Evolutionary conservation across 2,888 invertebrate genomes (phyloP), one percentile per base, ranked within the genome.

Genomic region (Tipula helvola): DNA sequence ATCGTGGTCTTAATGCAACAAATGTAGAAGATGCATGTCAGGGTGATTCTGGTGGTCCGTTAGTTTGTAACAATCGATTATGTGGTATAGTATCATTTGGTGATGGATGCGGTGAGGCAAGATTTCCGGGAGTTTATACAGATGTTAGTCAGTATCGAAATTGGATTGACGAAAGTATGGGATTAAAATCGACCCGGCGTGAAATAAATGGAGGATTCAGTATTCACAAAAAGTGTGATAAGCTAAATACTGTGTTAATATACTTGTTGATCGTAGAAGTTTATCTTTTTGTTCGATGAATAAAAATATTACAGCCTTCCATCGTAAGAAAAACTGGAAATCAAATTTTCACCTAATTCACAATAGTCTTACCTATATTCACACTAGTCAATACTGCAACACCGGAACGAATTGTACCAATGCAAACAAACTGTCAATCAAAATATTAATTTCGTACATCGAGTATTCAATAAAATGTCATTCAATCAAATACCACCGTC

Each of bases 41-140:
- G 10, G 71, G 71, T 71, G 71, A 71, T 71, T 71, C 71, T 18
- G 71, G 71, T 10, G 71, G 71, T 71, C 71, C 71, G 0, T n/a
- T 52, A 5, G n/a, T 52, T 52, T 52, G 52, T 52, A 52, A 52
- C n/a, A n/a, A 10, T 3, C 13, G 4, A 4, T n/a, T 52, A n/a
- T 16, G n/a, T 44, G 86, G 86, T 16, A 28, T 86, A 10, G 83
- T 86, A 12, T 83, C 83, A 13, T 71, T 41, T 41, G 86, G 86
- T 13, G 5, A 28, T 5, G 36, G 41, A 83, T 83, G 83, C 13
- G 83, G 83, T 2, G 10, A 28, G 5, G 1, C 18, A 71, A 71
- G 28, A 71, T 71, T 10, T 12, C 71, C 71, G 10, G 71, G 71
- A 1, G 28, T 71, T 10, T 71, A 71, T 71, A 28, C 71, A 18